Base-by-base conservation (phyloP, 2,113 vertebrate genomes). In the Platysteira castanea region DNA sequence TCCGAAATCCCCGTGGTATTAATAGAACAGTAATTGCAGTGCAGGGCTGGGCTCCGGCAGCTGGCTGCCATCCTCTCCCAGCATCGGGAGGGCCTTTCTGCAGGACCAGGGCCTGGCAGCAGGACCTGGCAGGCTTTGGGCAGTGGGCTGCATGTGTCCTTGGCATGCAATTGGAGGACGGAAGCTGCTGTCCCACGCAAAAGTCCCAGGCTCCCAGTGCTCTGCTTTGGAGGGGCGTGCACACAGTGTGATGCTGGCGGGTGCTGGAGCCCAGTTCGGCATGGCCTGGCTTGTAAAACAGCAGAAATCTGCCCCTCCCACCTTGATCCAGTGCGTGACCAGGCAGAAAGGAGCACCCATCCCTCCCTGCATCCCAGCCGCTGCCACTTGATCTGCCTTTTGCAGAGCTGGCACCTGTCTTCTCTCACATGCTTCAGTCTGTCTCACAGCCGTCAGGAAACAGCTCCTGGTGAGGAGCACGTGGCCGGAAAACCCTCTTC, bases 1-100 rank as follows among this genome's bases (percentile, higher is more conserved):
- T 93, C 95, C 64, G 68, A 96, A 96, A 96, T 97, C 92, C 96
- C 86, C 5, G 4, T 2, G 37, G 83, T 96, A 96, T 97, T 96
- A 97, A 96, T 95, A 96, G 96, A 93, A 95, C 82, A 24, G 93
- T 96, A 97, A 97, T 96, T 96, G 96, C 90, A 96, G 95, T 74
- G 95, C 65, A 60, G 83, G 77, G 88, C 84, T 90, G 95, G 80
- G 71, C 88, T 92, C 6, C 0, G 73, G 77, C 95, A 95, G 89
- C 95, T 94, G 87, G 84, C 92, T 84, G 2, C 2, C 1, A 0
- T 83, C 39, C 74, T 94, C 28, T 85, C 47, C 52, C 59, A 7
- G 69, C 4, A 1, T 95, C 13, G 3, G 70, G 71, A 41, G 6
- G 0, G 90, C 83, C 75, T 88, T 92, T 92, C 80, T 77, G 71